Evolutionary conservation across 1,140 invertebrate species (phyloP).

Genomic region (Saxidomus purpurata): DNA sequence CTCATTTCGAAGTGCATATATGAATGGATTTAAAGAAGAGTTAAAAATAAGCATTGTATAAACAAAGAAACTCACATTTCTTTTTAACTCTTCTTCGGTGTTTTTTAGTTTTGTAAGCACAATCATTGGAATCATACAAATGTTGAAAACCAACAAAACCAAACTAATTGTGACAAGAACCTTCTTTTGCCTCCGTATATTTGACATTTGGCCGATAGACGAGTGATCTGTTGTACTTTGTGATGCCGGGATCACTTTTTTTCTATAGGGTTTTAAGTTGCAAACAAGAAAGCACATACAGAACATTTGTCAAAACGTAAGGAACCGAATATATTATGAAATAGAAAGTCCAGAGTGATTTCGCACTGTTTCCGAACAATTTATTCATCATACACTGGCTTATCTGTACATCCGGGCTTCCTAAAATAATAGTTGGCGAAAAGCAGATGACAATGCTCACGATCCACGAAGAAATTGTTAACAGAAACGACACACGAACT

Average conservation of each 20-base stretch:
- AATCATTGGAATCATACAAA: slow-evolving; percentile 1
- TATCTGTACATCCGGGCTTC: background rate
- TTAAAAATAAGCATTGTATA: background rate
- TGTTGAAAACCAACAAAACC: background rate
- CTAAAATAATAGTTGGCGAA: background rate
- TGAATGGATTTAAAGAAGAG: slow-evolving; percentile 19
- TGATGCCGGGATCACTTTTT: background rate
- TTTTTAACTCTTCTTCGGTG: background rate
- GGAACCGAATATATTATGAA: background rate
- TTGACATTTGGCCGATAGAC: background rate
- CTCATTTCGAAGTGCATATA: background rate
- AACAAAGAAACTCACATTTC: background rate
- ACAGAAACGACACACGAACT: background rate
- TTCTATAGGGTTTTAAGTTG: background rate
- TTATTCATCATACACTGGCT: background rate
- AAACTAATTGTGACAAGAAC: background rate
- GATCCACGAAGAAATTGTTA: background rate
- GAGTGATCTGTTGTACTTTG: background rate
- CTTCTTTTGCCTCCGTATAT: background rate
- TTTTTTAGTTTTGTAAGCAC: background rate
- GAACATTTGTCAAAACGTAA: background rate
- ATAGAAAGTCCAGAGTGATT: background rate
- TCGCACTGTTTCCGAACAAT: background rate
- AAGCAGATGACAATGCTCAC: background rate
- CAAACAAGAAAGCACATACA: background rate